Evolutionary conservation across 1,140 invertebrate species (phyloP), one percentile per base, ranked within the genome.

Genomic region (Drosophila willistoni): DNA sequence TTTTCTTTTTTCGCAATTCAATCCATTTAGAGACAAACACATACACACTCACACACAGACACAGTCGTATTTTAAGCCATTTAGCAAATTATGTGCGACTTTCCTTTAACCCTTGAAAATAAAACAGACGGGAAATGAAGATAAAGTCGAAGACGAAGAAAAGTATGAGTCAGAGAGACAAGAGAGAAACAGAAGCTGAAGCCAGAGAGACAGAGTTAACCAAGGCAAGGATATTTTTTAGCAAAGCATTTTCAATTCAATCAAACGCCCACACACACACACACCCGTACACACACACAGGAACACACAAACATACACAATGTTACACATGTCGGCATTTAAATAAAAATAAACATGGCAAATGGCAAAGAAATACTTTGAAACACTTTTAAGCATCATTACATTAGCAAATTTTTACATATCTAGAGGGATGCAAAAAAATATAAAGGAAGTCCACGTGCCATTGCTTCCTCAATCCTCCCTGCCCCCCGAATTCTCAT

Each of bases 301-400:
- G 29, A 29, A 25, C 17, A 33, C 42, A 41, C 55, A 62, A 33
- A 36, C n/a, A 61, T 19, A 63, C 34, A 64, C 65, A 62, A 34
- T 51, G 17, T 22, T 51, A 69, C 68, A 84, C 74, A 85, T 78
- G 82, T 64, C 57, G 74, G 79, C 75, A 86, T 86, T 82, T 83
- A 82, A 86, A 86, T 86, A 83, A 87, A 87, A 86, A 87, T 87
- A 86, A 86, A 87, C 83, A 86, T 79, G 76, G 69, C 72, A 77
- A 81, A 78, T 78, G 76, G 68, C 68, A 64, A 68, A 74, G 67
- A 73, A 77, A 86, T 87, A 79, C 82, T 87, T 87, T 87, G 83
- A 87, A 86, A 86, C 82, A 86, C 82, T 86, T 86, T 86, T 86
- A 86, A 86, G 82, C 83, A 87, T 86, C 82, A 86, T 86, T 86